phyloP scores from a whole-genome alignment of 2,888 invertebrate species.

The Galeruca laticollis region DNA sequence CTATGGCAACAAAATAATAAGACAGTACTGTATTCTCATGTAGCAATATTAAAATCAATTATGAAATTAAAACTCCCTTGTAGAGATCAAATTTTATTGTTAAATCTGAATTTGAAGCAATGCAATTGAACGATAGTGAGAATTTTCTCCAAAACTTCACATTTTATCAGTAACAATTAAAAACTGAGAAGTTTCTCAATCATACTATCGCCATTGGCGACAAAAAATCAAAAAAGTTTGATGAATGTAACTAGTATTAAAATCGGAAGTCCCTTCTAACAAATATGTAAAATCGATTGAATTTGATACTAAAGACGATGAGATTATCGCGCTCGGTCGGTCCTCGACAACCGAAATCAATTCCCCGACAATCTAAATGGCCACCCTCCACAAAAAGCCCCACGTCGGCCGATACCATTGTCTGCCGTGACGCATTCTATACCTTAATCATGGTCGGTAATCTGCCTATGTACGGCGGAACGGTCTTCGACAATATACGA shows the following conservation, averaged over 20 bases:
- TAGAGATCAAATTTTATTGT: no score
- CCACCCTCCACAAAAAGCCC: conserved; percentile 57
- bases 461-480: conserved; percentile 61
- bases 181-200: no score
- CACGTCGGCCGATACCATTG: conserved; percentile 47
- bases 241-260: background rate
- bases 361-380: conserved; percentile 54
- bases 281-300: conserved; percentile 24
- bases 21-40: no score
- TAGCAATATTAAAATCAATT: no score
- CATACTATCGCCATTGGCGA: no score
- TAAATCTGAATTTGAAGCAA: no score
- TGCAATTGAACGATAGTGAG: no score
- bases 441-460: conserved; percentile 60
- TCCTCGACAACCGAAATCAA: conserved; percentile 50
- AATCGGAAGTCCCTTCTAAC: background rate
- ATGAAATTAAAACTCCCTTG: no score
- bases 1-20: no score
- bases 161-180: no score
- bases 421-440: conserved; percentile 55
- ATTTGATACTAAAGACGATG: conserved; percentile 34
- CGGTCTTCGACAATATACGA: conserved; percentile 60
- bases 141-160: no score
- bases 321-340: conserved; percentile 35
- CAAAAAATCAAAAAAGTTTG: no score